These are phyloP conservation scores for Eulimnadia texana DNA, from an alignment of 1,140 invertebrate genomes.

Conservation along the genomic window DNA sequence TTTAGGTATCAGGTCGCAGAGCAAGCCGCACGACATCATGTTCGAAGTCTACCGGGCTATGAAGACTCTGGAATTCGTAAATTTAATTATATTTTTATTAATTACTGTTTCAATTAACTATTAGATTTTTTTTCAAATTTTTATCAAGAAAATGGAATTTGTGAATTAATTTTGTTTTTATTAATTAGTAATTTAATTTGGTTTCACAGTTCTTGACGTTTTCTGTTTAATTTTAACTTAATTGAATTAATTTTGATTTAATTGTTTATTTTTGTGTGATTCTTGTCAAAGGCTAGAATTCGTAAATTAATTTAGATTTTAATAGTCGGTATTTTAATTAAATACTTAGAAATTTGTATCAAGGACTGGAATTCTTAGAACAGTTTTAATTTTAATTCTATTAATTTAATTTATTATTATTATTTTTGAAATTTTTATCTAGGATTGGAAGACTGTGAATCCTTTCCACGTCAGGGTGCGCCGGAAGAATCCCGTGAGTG, in stretches of 20 bases:
- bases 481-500: constrained; percentile 62
- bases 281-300: too few relatives aligned
- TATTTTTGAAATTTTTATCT: constrained; percentile 21
- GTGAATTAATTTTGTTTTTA: background rate
- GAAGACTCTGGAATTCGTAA: constrained; percentile 88
- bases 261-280: too few relatives aligned
- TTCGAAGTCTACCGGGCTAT: constrained; percentile 98
- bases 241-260: too few relatives aligned
- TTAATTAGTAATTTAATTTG: constrained; percentile 11
- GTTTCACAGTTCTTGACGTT: constrained; percentile 10
- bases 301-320: too few relatives aligned
- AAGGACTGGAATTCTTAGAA: too few relatives aligned
- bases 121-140: background rate
- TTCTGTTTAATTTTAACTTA: too few relatives aligned
- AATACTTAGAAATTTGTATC: too few relatives aligned
- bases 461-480: constrained; percentile 74
- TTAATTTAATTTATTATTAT: background rate
- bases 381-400: background rate
- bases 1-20: constrained; percentile 88
- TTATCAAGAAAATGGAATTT: background rate
- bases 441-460: constrained; percentile 98
- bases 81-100: constrained; percentile 25
- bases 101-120: background rate
- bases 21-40: constrained; percentile 98
- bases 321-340: too few relatives aligned